A percentile compares a stretch with the other conserved stretches of the same genome.
Conservation (phyloP, 2,113 vertebrate species). For the Mormyrus lacerda region DNA sequence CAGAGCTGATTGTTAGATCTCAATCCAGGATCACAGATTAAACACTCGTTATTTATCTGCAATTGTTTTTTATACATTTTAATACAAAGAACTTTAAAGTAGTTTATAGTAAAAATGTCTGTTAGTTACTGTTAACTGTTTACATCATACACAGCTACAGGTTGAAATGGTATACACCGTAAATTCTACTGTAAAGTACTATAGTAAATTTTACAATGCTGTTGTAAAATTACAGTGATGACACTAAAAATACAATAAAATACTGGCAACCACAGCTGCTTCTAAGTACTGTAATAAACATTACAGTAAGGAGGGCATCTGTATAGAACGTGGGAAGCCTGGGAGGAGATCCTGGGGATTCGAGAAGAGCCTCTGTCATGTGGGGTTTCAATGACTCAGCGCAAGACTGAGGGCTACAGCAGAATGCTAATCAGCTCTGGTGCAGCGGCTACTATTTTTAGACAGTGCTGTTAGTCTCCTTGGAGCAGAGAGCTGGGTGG, state of each 20-base stretch:
- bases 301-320: background rate
- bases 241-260: too few species aligned
- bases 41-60: background rate
- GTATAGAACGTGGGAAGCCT: background rate
- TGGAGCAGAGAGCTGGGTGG: constrained; percentile 33
- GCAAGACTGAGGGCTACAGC: constrained; percentile 13
- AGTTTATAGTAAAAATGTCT: background rate
- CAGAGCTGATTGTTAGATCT: too few species aligned
- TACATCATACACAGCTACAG: background rate
- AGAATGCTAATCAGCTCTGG: constrained; percentile 40
- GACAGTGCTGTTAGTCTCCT: constrained; percentile 23
- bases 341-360: background rate
- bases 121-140: background rate
- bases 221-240: too few species aligned
- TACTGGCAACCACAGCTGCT: too few species aligned
- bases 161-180: background rate
- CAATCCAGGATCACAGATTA: background rate
- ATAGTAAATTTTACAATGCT: too few species aligned
- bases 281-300: background rate
- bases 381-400: background rate
- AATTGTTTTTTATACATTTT: background rate
- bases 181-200: background rate
- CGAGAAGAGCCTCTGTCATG: background rate
- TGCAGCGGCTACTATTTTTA: constrained; percentile 66
- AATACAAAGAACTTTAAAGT: background rate